These are phyloP conservation scores for Trachelus stipa DNA, from an alignment of 2,888 invertebrate genomes.

Conservation along the genomic window DNA sequence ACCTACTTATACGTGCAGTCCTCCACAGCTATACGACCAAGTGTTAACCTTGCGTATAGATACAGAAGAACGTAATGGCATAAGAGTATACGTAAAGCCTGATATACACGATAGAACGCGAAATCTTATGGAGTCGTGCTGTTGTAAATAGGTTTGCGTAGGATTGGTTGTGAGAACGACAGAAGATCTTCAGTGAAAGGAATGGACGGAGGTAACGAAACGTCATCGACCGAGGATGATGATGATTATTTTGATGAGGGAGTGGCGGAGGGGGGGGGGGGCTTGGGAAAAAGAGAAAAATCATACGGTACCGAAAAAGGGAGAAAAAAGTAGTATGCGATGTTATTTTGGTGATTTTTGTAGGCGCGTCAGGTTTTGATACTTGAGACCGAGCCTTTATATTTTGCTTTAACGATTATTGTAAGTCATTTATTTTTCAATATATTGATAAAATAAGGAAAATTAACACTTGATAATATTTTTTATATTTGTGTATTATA, in stretches of 20 bases:
- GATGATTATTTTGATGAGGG: neutral
- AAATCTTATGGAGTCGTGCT: slow-evolving; percentile 21
- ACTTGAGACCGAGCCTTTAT: neutral
- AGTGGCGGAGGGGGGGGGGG: neutral
- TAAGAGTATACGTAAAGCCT: neutral
- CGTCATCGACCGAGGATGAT: neutral
- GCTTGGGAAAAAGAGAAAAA: no score
- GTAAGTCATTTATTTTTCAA: neutral
- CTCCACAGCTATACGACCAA: slow-evolving; percentile 11
- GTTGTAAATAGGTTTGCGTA: neutral
- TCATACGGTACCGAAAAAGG: neutral
- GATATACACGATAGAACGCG: neutral
- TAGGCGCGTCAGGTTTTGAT: neutral
- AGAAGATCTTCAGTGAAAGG: neutral
- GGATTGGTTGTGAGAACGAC: neutral
- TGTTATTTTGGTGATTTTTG: neutral
- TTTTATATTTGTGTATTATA: neutral
- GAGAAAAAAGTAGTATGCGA: neutral
- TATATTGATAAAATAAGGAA: neutral
- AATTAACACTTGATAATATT: neutral
- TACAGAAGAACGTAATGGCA: neutral
- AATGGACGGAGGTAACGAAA: neutral
- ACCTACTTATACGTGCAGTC: slow-evolving; percentile 29
- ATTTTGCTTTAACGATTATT: neutral
- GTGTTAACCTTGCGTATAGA: slow-evolving; percentile 15